Base-by-base conservation (phyloP, 2,797 vertebrate species). In the Sebastes matsubarae region DNA sequence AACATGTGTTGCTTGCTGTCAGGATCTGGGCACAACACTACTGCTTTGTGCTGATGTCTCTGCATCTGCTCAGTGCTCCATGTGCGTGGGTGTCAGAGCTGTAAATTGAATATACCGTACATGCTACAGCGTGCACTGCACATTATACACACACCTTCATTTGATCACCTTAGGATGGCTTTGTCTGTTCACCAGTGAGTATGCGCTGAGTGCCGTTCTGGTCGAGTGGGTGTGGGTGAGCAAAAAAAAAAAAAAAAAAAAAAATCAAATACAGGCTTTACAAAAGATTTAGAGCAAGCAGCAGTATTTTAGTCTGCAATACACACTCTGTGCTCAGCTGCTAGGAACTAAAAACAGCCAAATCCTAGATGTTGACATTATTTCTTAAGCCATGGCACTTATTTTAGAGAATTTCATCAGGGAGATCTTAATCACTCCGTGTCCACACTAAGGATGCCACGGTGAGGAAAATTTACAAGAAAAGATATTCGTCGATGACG, bases 141-240 rank as follows among this genome's bases (percentile, higher is more conserved):
- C 79, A 80, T 70, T 61, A 76, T 6, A 69, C 50, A 65, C 60
- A 75, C 72, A 50, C 30, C 30, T 76, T 81, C 58, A 71, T 88
- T 71, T 67, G 69, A 85, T 88, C 84, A 90, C 80, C 83, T 86
- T 82, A 84, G 85, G 78, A 83, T 4, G 32, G 85, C 82, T 88
- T 87, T 86, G 79, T 81, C 84, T 81, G 73, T 85, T 89, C 77
- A 42, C 34, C 72, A 70, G 76, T 18, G 68, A 87, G 74, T 84
- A 32, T 81, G 81, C 16, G 34, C 60, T 16, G 75, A 90, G 85
- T 89, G 81, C 80, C 68, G 82, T 74, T 84, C 85, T 81, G 46
- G 68, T 83, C 46, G 87, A 90, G 90, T 91, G 88, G 85, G 89
- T 89, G 88, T 89, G 88, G 83, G 90, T 84, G 87, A 88, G 76